Base-by-base conservation (phyloP, 2,888 invertebrate genomes). In the Clusia tigrina region DNA sequence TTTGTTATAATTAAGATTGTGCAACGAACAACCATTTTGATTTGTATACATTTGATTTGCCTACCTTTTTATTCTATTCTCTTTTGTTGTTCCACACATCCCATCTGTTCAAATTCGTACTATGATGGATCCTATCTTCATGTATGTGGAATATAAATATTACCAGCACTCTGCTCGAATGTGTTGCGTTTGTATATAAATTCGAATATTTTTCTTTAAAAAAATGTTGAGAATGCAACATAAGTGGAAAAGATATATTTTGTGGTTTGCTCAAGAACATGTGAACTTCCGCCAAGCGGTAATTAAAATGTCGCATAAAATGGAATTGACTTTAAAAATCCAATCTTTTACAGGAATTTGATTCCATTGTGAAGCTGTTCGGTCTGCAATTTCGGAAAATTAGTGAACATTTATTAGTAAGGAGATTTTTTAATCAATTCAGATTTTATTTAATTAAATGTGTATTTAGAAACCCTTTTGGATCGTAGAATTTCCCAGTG, bases 181-280 rank as follows among this genome's bases (percentile, higher is more conserved):
- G n/a, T n/a, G n/a, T n/a, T n/a, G n/a, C n/a, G n/a, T n/a, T n/a
- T n/a, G n/a, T n/a, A n/a, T n/a, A n/a, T n/a, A n/a, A n/a, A n/a
- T n/a, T n/a, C n/a, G n/a, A n/a, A n/a, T n/a, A n/a, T n/a, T n/a
- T n/a, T n/a, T n/a, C n/a, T n/a, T n/a, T n/a, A n/a, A n/a, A n/a
- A n/a, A n/a, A n/a, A n/a, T n/a, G n/a, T n/a, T n/a, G n/a, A n/a
- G 64, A 63, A 81, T 83, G 81, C 74, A 74, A 37, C 77, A 69
- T 53, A 67, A 61, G 48, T 88, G 88, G 87, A 89, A 87, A 72
- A 89, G 87, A 71, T 95, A 93, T 86, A 86, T 95, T 66, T 85
- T 95, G 69, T 95, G 94, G 92, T 95, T 95, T 83, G 95, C 95
- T 1, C 93, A 95, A 74, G 94, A 95, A 81, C 93, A 95, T 82